Percentiles rank a stretch among this genome's conserved stretches.
These are phyloP conservation scores for Serinus canaria DNA, from an alignment of 2,113 vertebrate species.

Conservation along the genomic window DNA sequence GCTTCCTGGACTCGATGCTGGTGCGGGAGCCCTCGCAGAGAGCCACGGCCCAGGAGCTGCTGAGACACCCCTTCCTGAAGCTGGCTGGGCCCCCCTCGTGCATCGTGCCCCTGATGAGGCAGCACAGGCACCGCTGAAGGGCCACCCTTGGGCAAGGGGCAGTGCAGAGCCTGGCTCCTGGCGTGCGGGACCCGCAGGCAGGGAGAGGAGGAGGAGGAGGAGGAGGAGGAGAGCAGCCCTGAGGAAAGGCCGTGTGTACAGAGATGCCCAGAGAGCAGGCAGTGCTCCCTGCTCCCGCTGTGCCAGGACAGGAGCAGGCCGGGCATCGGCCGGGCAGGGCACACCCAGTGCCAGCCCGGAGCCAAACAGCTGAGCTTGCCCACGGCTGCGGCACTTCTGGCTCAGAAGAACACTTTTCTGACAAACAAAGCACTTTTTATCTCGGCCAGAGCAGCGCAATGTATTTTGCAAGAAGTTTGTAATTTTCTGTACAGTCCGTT, in stretches of 20 bases:
- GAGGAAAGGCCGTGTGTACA: background rate
- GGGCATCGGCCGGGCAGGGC: no score
- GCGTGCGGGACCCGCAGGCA: background rate
- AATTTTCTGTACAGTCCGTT: slow-evolving; percentile 92
- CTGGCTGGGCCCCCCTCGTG: slow-evolving; percentile 92
- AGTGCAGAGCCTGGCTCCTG: background rate
- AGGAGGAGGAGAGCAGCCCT: background rate
- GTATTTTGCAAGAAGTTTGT: slow-evolving; percentile 97
- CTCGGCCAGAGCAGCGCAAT: slow-evolving; percentile 86
- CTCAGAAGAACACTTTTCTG: slow-evolving; percentile 78
- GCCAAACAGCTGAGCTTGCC: slow-evolving; percentile 21
- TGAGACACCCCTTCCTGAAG: slow-evolving; percentile 93
- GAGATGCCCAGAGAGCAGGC: background rate
- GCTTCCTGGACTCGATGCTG: slow-evolving; percentile 95
- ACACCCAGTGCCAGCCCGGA: background rate
- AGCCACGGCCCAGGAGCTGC: slow-evolving; percentile 90
- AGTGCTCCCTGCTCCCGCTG: background rate
- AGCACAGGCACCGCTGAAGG: slow-evolving; percentile 90
- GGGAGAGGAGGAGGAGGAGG: background rate
- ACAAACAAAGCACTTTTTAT: slow-evolving; percentile 78
- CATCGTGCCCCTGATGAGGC: slow-evolving; percentile 97
- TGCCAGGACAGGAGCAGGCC: no score
- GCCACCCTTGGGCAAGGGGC: background rate
- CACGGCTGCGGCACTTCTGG: slow-evolving; percentile 60
- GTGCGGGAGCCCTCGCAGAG: slow-evolving; percentile 94